Percentiles rank a stretch among this genome's conserved stretches.
Evolutionary conservation across 2,888 invertebrate species (phyloP).

Genomic region (Parapristionchus giblindavisi): DNA sequence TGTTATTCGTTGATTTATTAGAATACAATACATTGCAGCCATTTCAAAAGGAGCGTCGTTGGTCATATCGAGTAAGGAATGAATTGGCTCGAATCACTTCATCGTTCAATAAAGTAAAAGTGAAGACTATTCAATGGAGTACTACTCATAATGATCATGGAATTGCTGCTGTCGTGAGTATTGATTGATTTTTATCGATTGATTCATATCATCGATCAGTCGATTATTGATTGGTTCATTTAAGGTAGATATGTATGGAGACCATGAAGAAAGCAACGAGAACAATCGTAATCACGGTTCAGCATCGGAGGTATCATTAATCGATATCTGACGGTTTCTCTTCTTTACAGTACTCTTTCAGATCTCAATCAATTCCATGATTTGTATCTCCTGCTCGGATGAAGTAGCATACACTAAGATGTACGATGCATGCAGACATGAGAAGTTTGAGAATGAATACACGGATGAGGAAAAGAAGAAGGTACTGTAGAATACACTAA

Average conservation of each 20-base stretch:
- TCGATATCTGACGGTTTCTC: no score
- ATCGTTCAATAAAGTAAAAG: neutral
- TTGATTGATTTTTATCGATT: no score
- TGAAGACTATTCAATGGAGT: constrained; percentile 14
- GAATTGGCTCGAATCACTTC: no score
- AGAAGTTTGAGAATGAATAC: constrained; percentile 13
- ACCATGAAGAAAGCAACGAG: no score
- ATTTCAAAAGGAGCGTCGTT: neutral
- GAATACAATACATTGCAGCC: neutral
- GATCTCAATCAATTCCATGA: constrained; percentile 1
- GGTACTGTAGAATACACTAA: neutral
- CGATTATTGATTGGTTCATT: no score
- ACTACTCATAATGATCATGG: constrained; percentile 21
- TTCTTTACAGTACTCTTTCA: neutral
- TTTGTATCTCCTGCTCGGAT: neutral
- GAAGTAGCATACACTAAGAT: neutral
- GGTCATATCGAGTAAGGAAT: neutral
- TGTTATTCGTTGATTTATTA: no score
- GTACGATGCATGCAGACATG: constrained; percentile 13
- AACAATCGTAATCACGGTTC: no score
- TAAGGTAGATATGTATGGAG: no score
- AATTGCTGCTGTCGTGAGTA: constrained; percentile 14
- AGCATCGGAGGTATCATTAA: no score
- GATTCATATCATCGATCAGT: no score
- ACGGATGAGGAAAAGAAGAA: constrained; percentile 9